These are phyloP conservation scores for Penaeus indicus DNA, from an alignment of 1,140 invertebrate species.

Conservation along the genomic window DNA sequence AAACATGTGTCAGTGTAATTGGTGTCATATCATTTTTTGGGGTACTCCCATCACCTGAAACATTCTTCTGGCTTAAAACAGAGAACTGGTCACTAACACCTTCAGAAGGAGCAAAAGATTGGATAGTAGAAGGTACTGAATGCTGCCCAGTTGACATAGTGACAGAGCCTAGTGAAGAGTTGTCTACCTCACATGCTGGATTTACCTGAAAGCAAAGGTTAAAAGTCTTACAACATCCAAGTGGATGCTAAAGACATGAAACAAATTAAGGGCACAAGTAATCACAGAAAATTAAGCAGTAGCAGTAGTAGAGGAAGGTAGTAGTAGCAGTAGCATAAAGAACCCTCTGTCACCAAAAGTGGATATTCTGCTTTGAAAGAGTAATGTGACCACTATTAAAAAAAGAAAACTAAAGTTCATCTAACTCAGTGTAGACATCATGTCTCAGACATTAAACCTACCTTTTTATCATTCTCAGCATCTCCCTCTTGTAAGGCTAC, in stretches of 20 bases:
- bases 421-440: neutral
- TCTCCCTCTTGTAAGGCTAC: conserved; percentile 9
- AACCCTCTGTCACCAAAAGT: conserved; percentile 35
- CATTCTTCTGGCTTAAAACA: neutral
- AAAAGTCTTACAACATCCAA: conserved; percentile 27
- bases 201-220: conserved; percentile 53
- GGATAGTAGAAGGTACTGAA: conserved; percentile 10
- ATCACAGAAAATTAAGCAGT: neutral
- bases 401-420: neutral
- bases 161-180: conserved; percentile 41
- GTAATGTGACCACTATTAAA: conserved; percentile 48
- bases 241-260: conserved; percentile 38
- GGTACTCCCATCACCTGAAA: neutral
- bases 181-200: conserved; percentile 50
- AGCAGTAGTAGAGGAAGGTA: conserved; percentile 21
- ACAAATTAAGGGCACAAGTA: conserved; percentile 9
- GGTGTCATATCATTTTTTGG: neutral
- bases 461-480: conserved; percentile 22
- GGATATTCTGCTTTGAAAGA: conserved; percentile 50
- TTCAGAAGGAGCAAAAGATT: conserved; percentile 24
- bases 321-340: conserved; percentile 10
- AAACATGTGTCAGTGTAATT: conserved; percentile 22
- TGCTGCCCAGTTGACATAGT: conserved; percentile 27
- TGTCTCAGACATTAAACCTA: conserved; percentile 31
- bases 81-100: neutral